phyloP scores from a whole-genome alignment of 2,113 vertebrate genomes.

The Microcebus lehilahytsara region DNA sequence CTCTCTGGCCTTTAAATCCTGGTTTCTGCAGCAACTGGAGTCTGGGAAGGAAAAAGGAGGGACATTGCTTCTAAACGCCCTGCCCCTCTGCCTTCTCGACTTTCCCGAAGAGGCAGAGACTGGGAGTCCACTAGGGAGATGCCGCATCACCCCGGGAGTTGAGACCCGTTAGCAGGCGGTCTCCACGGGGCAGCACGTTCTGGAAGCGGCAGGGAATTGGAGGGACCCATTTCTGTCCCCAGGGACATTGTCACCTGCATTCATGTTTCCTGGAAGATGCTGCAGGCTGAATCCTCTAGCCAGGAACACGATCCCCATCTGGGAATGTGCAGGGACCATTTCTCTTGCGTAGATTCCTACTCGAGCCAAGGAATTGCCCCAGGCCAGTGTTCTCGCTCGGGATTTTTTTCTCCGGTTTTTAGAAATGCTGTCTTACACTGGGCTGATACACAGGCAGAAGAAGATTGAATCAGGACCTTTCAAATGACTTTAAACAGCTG shows the following conservation, averaged over 20 bases:
- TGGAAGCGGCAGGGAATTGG: rapidly evolving
- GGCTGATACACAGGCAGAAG: neutral
- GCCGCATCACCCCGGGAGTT: neutral
- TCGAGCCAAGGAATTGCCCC: neutral
- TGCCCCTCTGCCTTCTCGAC: rapidly evolving
- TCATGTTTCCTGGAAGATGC: neutral
- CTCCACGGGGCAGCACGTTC: rapidly evolving
- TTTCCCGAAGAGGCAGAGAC: neutral
- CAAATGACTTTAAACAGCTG: neutral
- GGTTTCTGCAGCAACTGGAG: neutral
- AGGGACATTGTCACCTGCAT: neutral
- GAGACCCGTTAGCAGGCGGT: neutral
- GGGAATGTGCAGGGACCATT: neutral
- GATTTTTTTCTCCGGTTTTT: neutral
- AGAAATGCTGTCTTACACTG: neutral
- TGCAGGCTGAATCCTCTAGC: rapidly evolving
- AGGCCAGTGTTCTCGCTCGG: neutral
- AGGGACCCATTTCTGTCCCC: neutral
- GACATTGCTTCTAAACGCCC: neutral
- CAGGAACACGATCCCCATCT: neutral
- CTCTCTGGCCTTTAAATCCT: neutral
- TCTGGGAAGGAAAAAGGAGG: neutral
- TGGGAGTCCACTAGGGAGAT: rapidly evolving
- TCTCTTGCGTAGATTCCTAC: neutral
- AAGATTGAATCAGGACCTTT: neutral